A percentile compares a stretch with the other conserved stretches of the same genome.
phyloP scores from a whole-genome alignment of 2,888 invertebrate species.

The Cetonia aurata region DNA sequence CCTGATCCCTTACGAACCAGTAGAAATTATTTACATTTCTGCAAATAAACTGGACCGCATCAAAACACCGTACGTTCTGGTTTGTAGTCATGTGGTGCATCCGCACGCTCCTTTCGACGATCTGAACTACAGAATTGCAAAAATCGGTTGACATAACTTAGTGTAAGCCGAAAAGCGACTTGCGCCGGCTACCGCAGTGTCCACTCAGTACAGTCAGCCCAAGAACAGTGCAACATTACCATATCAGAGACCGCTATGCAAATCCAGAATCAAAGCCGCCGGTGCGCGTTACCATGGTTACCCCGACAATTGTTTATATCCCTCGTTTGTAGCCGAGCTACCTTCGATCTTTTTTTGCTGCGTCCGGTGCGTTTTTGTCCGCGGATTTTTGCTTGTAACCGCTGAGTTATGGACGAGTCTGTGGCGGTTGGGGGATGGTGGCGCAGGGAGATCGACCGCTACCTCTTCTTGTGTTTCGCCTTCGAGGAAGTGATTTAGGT shows the following conservation, averaged over 20 bases:
- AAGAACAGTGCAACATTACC: slow-evolving; percentile 64
- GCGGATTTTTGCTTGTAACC: slow-evolving; percentile 63
- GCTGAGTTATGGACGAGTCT: slow-evolving; percentile 64
- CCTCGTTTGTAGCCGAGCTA: slow-evolving; percentile 65
- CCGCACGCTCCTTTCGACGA: slow-evolving; percentile 24
- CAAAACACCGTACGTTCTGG: neutral
- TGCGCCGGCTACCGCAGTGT: slow-evolving; percentile 62
- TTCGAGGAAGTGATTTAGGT: slow-evolving; percentile 62
- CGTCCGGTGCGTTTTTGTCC: slow-evolving; percentile 62
- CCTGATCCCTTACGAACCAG: too few relatives aligned
- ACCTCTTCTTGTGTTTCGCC: slow-evolving; percentile 41
- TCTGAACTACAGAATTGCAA: slow-evolving; percentile 44
- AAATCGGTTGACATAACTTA: slow-evolving; percentile 64
- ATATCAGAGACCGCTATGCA: slow-evolving; percentile 66
- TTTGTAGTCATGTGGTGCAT: neutral
- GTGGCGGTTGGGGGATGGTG: slow-evolving; percentile 40
- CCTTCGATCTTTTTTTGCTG: slow-evolving; percentile 56
- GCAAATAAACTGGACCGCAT: too few relatives aligned
- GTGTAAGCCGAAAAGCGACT: slow-evolving; percentile 65
- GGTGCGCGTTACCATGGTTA: slow-evolving; percentile 63
- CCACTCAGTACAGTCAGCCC: slow-evolving; percentile 62
- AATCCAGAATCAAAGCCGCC: slow-evolving; percentile 65
- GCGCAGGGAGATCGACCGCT: slow-evolving; percentile 31
- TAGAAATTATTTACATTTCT: too few relatives aligned
- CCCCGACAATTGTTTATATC: slow-evolving; percentile 65